A percentile compares a stretch with the other conserved stretches of the same genome.
These are phyloP conservation scores for Parazoanthus swiftii DNA, from an alignment of 92 coral and sea anemone species.

Conservation along the genomic window DNA sequence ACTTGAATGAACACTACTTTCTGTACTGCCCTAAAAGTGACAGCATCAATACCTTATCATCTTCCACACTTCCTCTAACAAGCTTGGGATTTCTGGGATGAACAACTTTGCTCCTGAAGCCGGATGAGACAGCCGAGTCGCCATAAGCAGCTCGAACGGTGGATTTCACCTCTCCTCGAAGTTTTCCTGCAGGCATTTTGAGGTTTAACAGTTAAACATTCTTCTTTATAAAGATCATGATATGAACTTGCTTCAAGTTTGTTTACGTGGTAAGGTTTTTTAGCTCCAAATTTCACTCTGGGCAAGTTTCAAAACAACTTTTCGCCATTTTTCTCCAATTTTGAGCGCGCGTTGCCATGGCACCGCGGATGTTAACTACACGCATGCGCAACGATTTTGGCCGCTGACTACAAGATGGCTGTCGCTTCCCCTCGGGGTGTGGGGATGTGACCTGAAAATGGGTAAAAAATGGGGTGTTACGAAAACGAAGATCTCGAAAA, in stretches of 20 bases:
- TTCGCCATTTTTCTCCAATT: constrained; percentile 27
- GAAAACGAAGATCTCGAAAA: no score
- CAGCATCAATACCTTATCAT: constrained; percentile 76
- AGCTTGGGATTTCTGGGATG: constrained; percentile 98
- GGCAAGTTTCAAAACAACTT: not conserved
- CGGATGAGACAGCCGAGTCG: constrained; percentile 57
- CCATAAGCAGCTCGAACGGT: constrained; percentile 75
- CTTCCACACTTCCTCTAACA: constrained; percentile 76
- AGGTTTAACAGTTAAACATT: not conserved
- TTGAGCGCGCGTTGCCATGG: constrained; percentile 44
- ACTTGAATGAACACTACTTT: not conserved
- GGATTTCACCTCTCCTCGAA: constrained; percentile 81
- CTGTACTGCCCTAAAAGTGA: not conserved
- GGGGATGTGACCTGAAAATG: no score
- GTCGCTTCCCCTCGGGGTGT: no score
- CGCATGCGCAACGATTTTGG: constrained; percentile 27
- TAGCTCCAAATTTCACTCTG: constrained; percentile 11
- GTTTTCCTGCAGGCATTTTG: constrained; percentile 66
- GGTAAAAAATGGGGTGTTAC: no score
- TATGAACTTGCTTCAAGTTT: not conserved
- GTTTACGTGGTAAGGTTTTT: not conserved
- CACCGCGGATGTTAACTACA: not conserved
- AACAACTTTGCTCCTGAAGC: constrained; percentile 86
- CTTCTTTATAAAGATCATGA: not conserved
- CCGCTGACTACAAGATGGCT: constrained; percentile 23